Base-by-base conservation (phyloP, 2,888 invertebrate species). In the Melangyna quadrimaculata region DNA sequence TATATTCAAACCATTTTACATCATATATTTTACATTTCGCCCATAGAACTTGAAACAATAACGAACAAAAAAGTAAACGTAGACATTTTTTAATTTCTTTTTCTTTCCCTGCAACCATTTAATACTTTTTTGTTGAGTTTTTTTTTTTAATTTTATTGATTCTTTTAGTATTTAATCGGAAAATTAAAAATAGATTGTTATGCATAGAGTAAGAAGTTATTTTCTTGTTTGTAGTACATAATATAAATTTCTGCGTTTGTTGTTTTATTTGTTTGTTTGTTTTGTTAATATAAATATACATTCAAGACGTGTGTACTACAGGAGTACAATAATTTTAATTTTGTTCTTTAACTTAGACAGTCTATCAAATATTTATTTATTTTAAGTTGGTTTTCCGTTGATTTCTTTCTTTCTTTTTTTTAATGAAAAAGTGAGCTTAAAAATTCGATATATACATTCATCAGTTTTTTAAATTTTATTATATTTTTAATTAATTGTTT, bases 321-420 rank as follows among this genome's bases (percentile, higher is more conserved):
- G 17, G 53, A 32, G 55, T 63, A 63, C 40, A 63, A 5, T 63
- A 17, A 29, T 43, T 63, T 10, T 29, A 10, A 19, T n/a, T 67
- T 69, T 72, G 27, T 35, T 73, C 19, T 81, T 81, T 70, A 70
- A 86, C 69, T 78, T 67, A 78, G 81, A 81, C 81, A 82, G 81
- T 82, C 78, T 87, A 82, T 82, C 78, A 81, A 81, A 82, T 87
- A 74, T 87, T 79, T 19, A 70, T 78, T 71, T 82, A 45, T 48
- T 43, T 79, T 57, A 69, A 27, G 10, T 48, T 69, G n/a, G n/a
- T n/a, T 35, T n/a, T 65, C 35, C 59, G 14, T 43, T 65, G 69
- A 43, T 78, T 71, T 55, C 35, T 55, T 45, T 78, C 12, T 14
- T 22, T 40, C 14, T 32, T 61, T 17, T 69, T 74, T 72, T 51